Conservation (phyloP, 2,113 vertebrate species). For the Helogale parvula region DNA sequence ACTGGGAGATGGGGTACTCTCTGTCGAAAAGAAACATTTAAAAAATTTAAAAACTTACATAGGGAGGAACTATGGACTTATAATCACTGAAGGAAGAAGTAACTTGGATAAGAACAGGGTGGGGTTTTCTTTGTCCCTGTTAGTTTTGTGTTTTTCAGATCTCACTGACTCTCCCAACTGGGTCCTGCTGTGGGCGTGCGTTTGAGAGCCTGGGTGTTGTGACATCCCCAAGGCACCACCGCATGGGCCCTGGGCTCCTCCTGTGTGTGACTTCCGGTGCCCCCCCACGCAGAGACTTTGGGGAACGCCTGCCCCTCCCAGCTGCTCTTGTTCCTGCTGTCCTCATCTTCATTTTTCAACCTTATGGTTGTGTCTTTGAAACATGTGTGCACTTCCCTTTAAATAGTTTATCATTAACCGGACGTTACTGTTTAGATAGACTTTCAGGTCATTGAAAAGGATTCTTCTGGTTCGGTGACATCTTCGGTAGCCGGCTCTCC, state of each 20-base stretch:
- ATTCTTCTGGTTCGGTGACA: background rate
- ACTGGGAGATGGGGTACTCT: background rate
- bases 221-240: too few relatives aligned
- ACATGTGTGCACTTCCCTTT: background rate
- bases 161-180: background rate
- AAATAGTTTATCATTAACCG: background rate
- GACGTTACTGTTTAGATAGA: background rate
- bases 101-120: background rate
- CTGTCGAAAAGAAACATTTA: too few relatives aligned
- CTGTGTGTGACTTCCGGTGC: accelerated
- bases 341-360: background rate
- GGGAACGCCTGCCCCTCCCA: background rate
- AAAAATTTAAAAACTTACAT: background rate
- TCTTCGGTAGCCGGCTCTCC: background rate
- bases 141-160: background rate
- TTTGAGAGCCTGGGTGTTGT: background rate
- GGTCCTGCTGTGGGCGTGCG: background rate
- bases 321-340: background rate
- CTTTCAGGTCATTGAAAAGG: background rate
- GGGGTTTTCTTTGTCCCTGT: background rate
- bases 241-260: background rate
- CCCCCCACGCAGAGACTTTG: background rate
- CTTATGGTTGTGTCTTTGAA: background rate
- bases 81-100: background rate
- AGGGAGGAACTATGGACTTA: background rate